phyloP scores from a whole-genome alignment of 2,797 vertebrate genomes.

The Prunella strophiata region DNA sequence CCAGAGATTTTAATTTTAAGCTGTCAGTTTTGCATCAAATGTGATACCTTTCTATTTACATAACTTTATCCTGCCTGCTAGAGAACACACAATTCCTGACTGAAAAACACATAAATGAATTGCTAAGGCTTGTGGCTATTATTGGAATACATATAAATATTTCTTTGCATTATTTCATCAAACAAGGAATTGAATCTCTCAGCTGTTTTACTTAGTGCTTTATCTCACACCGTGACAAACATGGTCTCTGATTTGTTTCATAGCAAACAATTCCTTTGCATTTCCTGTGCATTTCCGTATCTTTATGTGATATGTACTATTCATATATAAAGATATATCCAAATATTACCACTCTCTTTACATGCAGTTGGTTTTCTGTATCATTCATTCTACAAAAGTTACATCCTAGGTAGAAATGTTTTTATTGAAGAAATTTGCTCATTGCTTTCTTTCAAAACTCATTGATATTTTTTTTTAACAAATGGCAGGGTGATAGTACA shows the following conservation, averaged over 20 bases:
- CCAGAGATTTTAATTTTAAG: not conserved
- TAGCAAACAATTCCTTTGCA: not conserved
- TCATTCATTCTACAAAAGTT: not conserved
- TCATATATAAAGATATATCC: not conserved
- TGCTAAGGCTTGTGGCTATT: not conserved
- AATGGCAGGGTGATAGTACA: not conserved
- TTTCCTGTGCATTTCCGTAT: not conserved
- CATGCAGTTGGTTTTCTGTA: not conserved
- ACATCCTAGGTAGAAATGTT: not conserved
- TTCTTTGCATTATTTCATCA: not conserved
- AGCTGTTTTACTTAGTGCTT: not conserved
- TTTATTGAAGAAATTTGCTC: not conserved
- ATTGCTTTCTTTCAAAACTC: not conserved
- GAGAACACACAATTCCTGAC: not conserved
- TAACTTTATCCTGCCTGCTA: not conserved
- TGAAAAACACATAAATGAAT: not conserved
- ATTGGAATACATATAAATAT: not conserved
- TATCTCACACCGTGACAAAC: not conserved
- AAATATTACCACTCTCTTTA: not conserved
- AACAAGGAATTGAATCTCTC: not conserved
- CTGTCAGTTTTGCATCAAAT: not conserved
- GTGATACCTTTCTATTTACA: not conserved
- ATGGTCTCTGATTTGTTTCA: not conserved
- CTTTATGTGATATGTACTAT: not conserved
- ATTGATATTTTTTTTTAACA: not conserved